Evolutionary conservation across 2,113 vertebrate genomes (phyloP), one percentile per base, ranked within the genome.

Genomic region (Melanotaenia duboulayi): DNA sequence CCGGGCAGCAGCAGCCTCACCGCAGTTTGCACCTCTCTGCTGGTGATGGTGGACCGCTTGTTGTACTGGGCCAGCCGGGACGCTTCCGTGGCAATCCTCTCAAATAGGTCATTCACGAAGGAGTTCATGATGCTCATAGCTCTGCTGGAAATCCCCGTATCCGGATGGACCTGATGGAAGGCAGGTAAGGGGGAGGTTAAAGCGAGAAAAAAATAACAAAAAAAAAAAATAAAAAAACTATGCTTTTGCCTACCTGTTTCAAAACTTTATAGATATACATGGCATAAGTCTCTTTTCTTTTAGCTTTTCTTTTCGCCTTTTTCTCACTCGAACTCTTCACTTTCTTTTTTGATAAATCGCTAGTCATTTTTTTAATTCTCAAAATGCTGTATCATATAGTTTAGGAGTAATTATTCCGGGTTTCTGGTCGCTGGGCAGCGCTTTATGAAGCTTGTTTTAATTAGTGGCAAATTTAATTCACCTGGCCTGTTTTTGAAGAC

Each of bases 101-200:
- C 90, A 2, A 95, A 94, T 69, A 94, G 80, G 73, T 95, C 94
- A 14, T 94, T 94, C 7, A 94, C 93, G 79, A 94, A 92, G n/a
- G 94, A 94, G 87, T 94, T 95, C 92, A 94, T 94, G 69, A 94
- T 93, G 84, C 94, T 94, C 94, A 95, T 94, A 7, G 94, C 94
- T 67, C 89, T 76, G 89, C 92, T 93, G 2, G 94, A 94, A 70
- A 94, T 94, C 9, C 94, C 93, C 0, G 93, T 95, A 76, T 94
- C 94, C 9, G 94, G 93, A 60, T 94, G 93, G 13, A 94, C 94
- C 94, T 23, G 42, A 3, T 28, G 7, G 3, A 16, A 35, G 11
- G 11, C 16, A 35, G 11, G 16, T 25, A 61, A 24, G 20, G 0
- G 4, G 17, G 19, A 49, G n/a, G 51, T 3, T 23, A n/a, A 8